A percentile compares a stretch with the other conserved stretches of the same genome.
Evolutionary conservation across 2,797 vertebrate species (phyloP).

Genomic region (Myripristis jacobus): DNA sequence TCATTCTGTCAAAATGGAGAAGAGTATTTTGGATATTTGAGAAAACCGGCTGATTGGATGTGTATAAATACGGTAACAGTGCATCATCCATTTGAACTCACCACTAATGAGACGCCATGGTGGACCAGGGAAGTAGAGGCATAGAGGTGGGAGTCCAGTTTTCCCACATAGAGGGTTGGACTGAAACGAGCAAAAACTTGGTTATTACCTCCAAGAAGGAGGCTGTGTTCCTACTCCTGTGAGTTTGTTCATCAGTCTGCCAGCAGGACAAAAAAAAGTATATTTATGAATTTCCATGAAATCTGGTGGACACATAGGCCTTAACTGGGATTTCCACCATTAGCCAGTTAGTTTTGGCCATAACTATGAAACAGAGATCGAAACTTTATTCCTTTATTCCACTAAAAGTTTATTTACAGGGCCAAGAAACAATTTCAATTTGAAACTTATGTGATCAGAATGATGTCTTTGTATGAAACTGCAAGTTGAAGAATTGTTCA

Average conservation of each 20-base stretch:
- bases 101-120: constrained; percentile 91
- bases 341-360: neutral
- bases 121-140: constrained; percentile 93
- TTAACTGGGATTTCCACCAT: neutral
- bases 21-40: neutral
- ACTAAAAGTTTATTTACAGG: too few species aligned
- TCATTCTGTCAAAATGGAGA: neutral
- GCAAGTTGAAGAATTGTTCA: too few species aligned
- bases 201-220: neutral
- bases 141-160: constrained; percentile 90
- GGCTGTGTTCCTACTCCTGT: neutral
- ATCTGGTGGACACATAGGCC: neutral
- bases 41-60: neutral
- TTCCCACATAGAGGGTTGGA: constrained; percentile 94
- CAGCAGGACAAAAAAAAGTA: neutral
- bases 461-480: too few species aligned
- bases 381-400: neutral
- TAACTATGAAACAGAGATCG: neutral
- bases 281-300: neutral
- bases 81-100: constrained; percentile 74
- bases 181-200: constrained; percentile 70
- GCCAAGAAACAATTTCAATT: too few species aligned
- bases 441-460: too few species aligned
- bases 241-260: neutral
- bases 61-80: constrained; percentile 1